Conservation (phyloP, 2,888 invertebrate genomes). For the Cosmorhoe ocellata region DNA sequence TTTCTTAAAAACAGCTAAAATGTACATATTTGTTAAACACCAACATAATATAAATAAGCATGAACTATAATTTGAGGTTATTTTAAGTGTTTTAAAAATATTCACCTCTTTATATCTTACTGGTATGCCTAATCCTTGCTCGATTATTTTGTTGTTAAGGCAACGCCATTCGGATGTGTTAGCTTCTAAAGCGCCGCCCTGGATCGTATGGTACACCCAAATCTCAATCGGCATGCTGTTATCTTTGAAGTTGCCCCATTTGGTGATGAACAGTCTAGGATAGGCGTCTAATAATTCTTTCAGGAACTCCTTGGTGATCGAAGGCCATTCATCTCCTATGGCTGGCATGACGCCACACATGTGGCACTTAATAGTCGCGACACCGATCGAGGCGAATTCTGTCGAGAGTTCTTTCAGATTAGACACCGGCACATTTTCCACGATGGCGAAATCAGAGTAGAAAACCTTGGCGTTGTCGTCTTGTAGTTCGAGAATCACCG, state of each 20-base stretch:
- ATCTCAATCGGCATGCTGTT: conserved; percentile 84
- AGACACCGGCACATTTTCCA: conserved; percentile 68
- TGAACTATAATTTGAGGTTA: no score
- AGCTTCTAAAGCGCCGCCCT: conserved; percentile 86
- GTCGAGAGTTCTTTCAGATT: conserved; percentile 77
- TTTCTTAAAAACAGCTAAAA: no score
- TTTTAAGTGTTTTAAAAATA: no score
- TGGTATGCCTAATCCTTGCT: conserved; percentile 84
- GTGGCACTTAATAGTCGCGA: conserved; percentile 85
- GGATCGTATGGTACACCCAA: conserved; percentile 83
- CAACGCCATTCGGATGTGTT: conserved; percentile 84
- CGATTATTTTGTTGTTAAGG: conserved; percentile 85
- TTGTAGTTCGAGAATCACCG: conserved; percentile 67
- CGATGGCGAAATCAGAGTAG: conserved; percentile 85
- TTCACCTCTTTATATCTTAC: conserved; percentile 56
- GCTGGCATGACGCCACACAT: conserved; percentile 87
- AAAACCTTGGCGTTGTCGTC: conserved; percentile 77
- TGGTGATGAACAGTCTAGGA: conserved; percentile 78
- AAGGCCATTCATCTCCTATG: conserved; percentile 85
- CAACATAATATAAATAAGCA: no score
- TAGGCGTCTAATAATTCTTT: conserved; percentile 78
- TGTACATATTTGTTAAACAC: no score
- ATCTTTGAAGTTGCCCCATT: conserved; percentile 72
- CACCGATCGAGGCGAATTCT: conserved; percentile 75
- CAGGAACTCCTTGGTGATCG: conserved; percentile 83